Evolutionary conservation across 37 sponge, comb jelly and placozoan species (phyloP), one percentile per base, ranked within the genome.

Genomic region (Chondrosia reniformis): DNA sequence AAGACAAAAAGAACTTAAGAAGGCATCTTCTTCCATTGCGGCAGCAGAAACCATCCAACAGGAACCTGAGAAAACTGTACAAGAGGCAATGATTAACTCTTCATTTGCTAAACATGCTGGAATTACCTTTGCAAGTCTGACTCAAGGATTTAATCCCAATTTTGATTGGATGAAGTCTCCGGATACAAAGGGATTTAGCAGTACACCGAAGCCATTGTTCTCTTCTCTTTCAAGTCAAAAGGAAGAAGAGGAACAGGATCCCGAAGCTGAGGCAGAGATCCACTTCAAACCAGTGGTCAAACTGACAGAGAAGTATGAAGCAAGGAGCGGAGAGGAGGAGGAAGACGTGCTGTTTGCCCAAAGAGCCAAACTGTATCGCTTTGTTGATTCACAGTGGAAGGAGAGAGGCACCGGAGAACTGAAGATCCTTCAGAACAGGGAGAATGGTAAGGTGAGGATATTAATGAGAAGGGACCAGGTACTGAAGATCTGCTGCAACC

Each of bases 371-470:
- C 83, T 98, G 61, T 98, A 72, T 67, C 89, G 99, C 25, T 98
- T 86, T 74, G 91, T 89, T 67, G 73, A 25, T 37, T 69, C 63
- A 15, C 85, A 92, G 57, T 98, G 96, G 96, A 98, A 98, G 83
- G 99, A 98, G 80, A 84, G 96, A 52, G 99, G 99, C 32, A 74
- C 87, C 45, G 99, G 99, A 59, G 93, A 95, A 27, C 87, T 98
- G 59, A 94, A 90, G 74, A 85, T 98, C 13, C 56, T 88, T 42
- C 44, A 76, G 38, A 75, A 89, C 84, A 45, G 28, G 65, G 63
- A 79, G 32, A 86, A 82, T 33, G 84, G 83, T 4, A 86, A 74
- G 67, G 83, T 63, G 0, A 52, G 95, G 44, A 9, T 97, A 36
- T 33, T 97, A 5, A 97, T 97, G 98, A 80, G 98, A 4, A 64